Evolutionary conservation across 1,140 invertebrate species (phyloP).

Genomic region (Orchestia grillus): DNA sequence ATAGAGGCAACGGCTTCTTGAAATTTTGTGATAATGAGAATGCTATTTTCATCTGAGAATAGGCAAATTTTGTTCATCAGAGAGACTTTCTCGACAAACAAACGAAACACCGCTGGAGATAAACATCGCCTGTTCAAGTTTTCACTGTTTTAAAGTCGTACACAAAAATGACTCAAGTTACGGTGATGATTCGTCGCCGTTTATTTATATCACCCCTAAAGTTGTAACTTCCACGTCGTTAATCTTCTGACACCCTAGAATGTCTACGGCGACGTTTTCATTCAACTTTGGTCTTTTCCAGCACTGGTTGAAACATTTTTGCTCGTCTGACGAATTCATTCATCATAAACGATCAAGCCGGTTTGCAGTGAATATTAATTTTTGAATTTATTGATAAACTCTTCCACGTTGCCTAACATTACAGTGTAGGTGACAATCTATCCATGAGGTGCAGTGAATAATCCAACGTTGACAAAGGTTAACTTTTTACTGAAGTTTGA

Average conservation of each 20-base stretch:
- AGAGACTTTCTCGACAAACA: too few species aligned
- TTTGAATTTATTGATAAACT: background rate
- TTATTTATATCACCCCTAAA: background rate
- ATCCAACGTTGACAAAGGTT: background rate
- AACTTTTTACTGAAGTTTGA: background rate
- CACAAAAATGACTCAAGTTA: background rate
- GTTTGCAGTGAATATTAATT: background rate
- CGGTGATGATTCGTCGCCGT: background rate
- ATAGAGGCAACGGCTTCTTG: too few species aligned
- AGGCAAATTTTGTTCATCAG: too few species aligned
- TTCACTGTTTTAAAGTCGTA: background rate
- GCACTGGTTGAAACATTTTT: background rate
- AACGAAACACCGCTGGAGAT: background rate
- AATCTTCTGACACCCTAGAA: background rate
- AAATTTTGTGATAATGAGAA: too few species aligned
- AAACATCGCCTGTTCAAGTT: background rate
- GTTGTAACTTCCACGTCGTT: background rate
- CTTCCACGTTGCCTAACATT: background rate
- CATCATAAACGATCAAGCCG: background rate
- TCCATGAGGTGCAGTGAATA: background rate
- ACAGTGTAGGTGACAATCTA: background rate
- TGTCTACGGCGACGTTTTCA: background rate
- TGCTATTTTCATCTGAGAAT: too few species aligned
- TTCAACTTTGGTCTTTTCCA: background rate
- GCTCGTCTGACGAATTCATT: background rate